Base-by-base conservation (phyloP, 2,888 invertebrate species). In the Rutpela maculata region DNA sequence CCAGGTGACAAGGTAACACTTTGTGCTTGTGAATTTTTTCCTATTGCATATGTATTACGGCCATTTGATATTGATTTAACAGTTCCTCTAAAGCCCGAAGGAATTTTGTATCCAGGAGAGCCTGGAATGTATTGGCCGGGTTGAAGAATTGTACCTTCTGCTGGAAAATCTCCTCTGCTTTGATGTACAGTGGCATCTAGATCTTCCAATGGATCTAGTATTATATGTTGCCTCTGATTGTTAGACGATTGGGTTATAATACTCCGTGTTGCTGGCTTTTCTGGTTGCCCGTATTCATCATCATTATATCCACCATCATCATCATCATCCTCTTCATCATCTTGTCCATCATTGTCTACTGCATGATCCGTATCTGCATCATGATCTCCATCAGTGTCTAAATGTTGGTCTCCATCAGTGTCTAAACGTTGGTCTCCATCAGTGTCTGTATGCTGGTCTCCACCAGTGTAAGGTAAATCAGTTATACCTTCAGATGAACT, bases 51-150 rank as follows among this genome's bases (percentile, higher is more conserved):
- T 0, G 93, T 92, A 69, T 82, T 91, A 89, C 91, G 91, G 73
- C 92, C 92, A 19, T 93, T 93, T 0, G 94, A 92, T 7, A 93
- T 91, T 0, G 94, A 93, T 75, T 89, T 89, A 65, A 95, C 92
- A 73, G 93, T 92, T 66, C 93, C 94, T 69, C 95, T 92, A 72
- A 94, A 93, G 77, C 96, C 93, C 78, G 92, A 86, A 76, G 95
- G 93, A 88, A 96, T 91, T 82, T 84, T 84, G 65, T 81, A 93
- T 72, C 93, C 92, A 77, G 93, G 91, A 82, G 93, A 91, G 74
- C 96, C 93, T 69, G 95, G 93, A 82, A 96, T 87, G 75, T 92
- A 88, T 84, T 94, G 92, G 15, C 95, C 95, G 0, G 94, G 92
- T 86, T 93, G 92, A 77, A 94, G 91, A 26, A 93, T 88, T 85